A percentile compares a stretch with the other conserved stretches of the same genome.
Evolutionary conservation across 2,888 invertebrate genomes (phyloP).

Genomic region (Andricus curvator): DNA sequence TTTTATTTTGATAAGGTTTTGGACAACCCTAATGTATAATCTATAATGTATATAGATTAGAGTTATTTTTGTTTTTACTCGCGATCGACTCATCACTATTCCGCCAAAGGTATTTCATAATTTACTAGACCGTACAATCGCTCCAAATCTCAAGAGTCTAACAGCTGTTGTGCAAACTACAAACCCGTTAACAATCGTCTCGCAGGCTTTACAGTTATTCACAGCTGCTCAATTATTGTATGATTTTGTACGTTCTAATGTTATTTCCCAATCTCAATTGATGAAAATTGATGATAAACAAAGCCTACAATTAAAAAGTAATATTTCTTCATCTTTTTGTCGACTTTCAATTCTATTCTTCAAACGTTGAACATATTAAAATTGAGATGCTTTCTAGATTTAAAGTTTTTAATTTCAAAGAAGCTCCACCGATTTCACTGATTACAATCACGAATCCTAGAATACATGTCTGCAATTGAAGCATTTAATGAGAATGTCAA

Average conservation of each 20-base stretch:
- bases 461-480: too few relatives aligned
- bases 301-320: too few relatives aligned
- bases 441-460: too few relatives aligned
- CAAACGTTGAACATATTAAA: too few relatives aligned
- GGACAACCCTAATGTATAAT: too few relatives aligned
- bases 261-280: neutral
- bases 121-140: slow-evolving; percentile 32
- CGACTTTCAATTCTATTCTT: neutral
- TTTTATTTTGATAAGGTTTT: too few relatives aligned
- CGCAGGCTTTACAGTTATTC: slow-evolving; percentile 29
- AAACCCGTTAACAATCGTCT: slow-evolving; percentile 18
- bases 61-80: neutral
- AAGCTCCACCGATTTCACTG: too few relatives aligned
- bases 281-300: too few relatives aligned
- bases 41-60: too few relatives aligned
- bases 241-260: neutral
- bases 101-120: slow-evolving; percentile 27
- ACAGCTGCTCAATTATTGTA: slow-evolving; percentile 19
- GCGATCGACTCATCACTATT: neutral
- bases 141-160: slow-evolving; percentile 23
- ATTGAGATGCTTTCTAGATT: too few relatives aligned
- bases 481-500: too few relatives aligned
- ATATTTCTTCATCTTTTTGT: neutral
- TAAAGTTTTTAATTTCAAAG: too few relatives aligned
- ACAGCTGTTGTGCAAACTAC: slow-evolving; percentile 29